Evolutionary conservation across 1,140 invertebrate genomes (phyloP).

Genomic region (Homalodisca vitripennis): DNA sequence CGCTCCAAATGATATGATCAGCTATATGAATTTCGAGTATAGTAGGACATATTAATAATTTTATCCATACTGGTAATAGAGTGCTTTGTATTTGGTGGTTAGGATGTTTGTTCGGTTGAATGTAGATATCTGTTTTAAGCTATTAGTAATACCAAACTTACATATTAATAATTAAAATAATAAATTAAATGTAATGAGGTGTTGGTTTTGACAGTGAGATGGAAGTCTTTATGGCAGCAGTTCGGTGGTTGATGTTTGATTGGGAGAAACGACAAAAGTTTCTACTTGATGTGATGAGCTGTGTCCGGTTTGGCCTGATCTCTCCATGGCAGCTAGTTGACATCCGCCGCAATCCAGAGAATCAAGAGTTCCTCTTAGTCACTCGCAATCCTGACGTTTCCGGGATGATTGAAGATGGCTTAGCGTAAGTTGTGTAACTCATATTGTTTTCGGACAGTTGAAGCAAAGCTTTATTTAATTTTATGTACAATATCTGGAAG

Average conservation of each 20-base stretch:
- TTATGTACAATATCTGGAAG: slow-evolving; percentile 54
- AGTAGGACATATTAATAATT: too few relatives aligned
- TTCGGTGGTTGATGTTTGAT: slow-evolving; percentile 68
- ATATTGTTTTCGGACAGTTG: too few relatives aligned
- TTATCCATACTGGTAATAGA: too few relatives aligned
- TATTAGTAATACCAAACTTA: too few relatives aligned
- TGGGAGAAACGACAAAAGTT: slow-evolving; percentile 57
- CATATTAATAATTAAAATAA: background rate
- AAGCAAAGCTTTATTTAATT: background rate
- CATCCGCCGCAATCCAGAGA: slow-evolving; percentile 66
- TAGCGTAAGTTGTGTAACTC: too few relatives aligned
- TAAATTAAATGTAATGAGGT: background rate
- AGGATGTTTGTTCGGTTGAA: too few relatives aligned
- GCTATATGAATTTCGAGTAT: too few relatives aligned
- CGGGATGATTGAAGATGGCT: slow-evolving; percentile 69
- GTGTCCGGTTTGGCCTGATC: slow-evolving; percentile 69
- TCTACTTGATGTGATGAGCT: slow-evolving; percentile 58
- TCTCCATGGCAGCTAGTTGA: slow-evolving; percentile 71
- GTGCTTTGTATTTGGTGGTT: too few relatives aligned
- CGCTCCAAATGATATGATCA: too few relatives aligned
- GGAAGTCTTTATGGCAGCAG: slow-evolving; percentile 71
- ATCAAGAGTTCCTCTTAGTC: slow-evolving; percentile 64
- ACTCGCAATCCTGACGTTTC: slow-evolving; percentile 62
- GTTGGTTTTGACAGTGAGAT: slow-evolving; percentile 57
- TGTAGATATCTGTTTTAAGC: too few relatives aligned